phyloP scores from a whole-genome alignment of 1,140 invertebrate genomes.

The Tribolium madens region DNA sequence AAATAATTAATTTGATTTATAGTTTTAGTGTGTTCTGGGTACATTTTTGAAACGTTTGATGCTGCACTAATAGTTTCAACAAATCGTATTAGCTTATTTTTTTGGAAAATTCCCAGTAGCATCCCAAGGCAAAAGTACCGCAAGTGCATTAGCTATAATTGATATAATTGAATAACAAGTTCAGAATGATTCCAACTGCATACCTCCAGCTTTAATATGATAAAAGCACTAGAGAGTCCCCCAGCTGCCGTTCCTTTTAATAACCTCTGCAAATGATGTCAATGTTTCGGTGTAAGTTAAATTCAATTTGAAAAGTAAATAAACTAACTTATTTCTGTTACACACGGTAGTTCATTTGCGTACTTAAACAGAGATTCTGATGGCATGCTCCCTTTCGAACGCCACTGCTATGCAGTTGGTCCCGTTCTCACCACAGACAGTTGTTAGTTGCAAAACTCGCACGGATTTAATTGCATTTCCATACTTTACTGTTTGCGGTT shows the following conservation, averaged over 20 bases:
- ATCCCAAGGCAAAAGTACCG: constrained; percentile 3
- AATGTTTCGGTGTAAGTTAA: constrained; percentile 17
- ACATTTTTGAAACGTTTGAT: background rate
- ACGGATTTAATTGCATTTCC: constrained; percentile 48
- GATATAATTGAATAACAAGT: constrained; percentile 27
- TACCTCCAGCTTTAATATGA: constrained; percentile 25
- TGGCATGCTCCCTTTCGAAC: background rate
- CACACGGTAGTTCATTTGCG: constrained; percentile 1
- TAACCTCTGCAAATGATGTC: constrained; percentile 6
- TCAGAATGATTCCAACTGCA: constrained; percentile 20
- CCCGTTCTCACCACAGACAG: constrained; percentile 46
- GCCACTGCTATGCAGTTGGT: constrained; percentile 40
- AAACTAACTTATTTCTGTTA: constrained; percentile 31
- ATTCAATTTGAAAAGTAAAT: constrained; percentile 31
- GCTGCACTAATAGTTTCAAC: background rate
- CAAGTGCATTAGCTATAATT: constrained; percentile 16
- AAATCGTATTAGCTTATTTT: background rate
- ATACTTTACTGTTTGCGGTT: constrained; percentile 44
- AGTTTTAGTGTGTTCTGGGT: no score
- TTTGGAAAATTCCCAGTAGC: background rate
- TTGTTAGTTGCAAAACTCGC: constrained; percentile 46
- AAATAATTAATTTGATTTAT: no score
- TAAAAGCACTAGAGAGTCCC: constrained; percentile 2
- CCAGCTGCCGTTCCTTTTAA: constrained; percentile 14
- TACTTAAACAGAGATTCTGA: constrained; percentile 1